Evolutionary conservation across 2,888 invertebrate species (phyloP).

Genomic region (Pheosia tremula): DNA sequence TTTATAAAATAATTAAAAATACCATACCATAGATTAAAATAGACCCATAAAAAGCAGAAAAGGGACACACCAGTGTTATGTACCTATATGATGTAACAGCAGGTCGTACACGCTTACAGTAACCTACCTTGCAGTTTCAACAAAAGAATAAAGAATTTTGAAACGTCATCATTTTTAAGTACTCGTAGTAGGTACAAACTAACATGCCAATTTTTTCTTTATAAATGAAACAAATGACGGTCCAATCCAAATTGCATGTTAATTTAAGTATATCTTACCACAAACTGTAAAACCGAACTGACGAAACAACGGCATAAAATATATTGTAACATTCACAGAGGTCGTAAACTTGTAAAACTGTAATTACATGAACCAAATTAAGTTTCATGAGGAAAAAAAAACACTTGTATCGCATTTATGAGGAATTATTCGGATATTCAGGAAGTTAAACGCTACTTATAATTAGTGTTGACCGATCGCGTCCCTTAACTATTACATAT

Average conservation of each 20-base stretch:
- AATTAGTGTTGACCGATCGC: slow-evolving; percentile 18
- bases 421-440: slow-evolving; percentile 21
- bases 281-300: slow-evolving; percentile 50
- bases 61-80: too few species aligned
- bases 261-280: slow-evolving; percentile 31
- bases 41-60: too few species aligned
- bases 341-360: slow-evolving; percentile 36
- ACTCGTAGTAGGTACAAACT: too few species aligned
- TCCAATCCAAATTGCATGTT: slow-evolving; percentile 35
- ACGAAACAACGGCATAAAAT: slow-evolving; percentile 47
- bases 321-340: slow-evolving; percentile 33
- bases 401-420: slow-evolving; percentile 36
- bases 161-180: neutral
- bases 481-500: neutral
- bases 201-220: neutral
- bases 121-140: neutral
- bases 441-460: slow-evolving; percentile 8
- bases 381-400: slow-evolving; percentile 37
- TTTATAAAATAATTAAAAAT: too few species aligned
- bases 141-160: neutral
- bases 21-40: too few species aligned
- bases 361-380: slow-evolving; percentile 35
- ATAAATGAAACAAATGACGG: slow-evolving; percentile 40
- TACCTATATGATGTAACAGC: too few species aligned
- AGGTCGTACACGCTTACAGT: too few species aligned